Evolutionary conservation across 1,140 invertebrate genomes (phyloP).

Genomic region (Piezodorus guildinii): DNA sequence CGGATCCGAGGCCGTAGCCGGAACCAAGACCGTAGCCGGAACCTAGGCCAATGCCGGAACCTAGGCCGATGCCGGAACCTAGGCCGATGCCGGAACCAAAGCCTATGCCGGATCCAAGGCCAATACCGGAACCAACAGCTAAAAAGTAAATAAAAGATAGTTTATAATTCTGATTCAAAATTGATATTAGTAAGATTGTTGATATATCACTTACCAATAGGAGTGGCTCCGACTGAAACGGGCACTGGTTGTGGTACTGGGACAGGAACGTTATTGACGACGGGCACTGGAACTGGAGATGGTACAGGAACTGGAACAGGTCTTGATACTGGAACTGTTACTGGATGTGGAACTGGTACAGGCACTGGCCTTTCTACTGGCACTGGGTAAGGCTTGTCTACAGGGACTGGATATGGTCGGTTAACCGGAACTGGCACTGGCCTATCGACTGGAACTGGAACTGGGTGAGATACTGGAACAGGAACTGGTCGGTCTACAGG

Average conservation of each 20-base stretch:
- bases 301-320: constrained; percentile 18
- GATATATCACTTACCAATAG: neutral
- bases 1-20: neutral
- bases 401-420: too few species aligned
- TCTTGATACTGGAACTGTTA: constrained; percentile 19
- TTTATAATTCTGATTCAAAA: neutral
- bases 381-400: neutral
- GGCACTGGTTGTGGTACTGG: constrained; percentile 13
- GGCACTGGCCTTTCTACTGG: constrained; percentile 27
- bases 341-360: constrained; percentile 25
- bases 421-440: too few species aligned
- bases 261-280: constrained; percentile 20
- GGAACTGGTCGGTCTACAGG: too few species aligned
- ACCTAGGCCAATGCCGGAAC: neutral
- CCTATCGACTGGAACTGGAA: too few species aligned
- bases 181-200: neutral
- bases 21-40: neutral
- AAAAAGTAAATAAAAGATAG: too few species aligned
- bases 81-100: neutral
- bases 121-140: neutral
- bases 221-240: neutral
- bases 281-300: constrained; percentile 24
- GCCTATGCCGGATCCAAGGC: neutral
- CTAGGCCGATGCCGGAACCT: neutral
- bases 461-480: too few species aligned